A percentile compares a stretch with the other conserved stretches of the same genome.
These are phyloP conservation scores for Lagria hirta DNA, from an alignment of 2,888 invertebrate species.

Conservation along the genomic window DNA sequence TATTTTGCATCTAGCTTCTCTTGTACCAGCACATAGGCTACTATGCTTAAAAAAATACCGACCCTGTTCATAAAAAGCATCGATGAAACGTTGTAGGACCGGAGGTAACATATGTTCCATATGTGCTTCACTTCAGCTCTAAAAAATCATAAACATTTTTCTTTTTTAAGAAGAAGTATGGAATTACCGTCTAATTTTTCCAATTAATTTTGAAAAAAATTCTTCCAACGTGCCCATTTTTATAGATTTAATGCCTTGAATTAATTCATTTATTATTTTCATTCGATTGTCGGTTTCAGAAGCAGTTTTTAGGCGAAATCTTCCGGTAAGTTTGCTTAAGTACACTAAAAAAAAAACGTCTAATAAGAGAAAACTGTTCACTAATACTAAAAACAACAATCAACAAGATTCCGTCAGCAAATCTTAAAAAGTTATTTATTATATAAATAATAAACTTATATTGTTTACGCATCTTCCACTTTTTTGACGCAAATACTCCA, in stretches of 20 bases:
- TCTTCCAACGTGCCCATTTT: slow-evolving; percentile 77
- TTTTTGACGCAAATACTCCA: no score
- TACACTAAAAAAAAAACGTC: slow-evolving; percentile 62
- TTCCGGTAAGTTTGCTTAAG: slow-evolving; percentile 71
- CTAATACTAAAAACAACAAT: no score
- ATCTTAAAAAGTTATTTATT: no score
- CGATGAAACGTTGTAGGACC: slow-evolving; percentile 64
- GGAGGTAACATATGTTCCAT: slow-evolving; percentile 63
- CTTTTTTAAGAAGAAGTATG: background rate
- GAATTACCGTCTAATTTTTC: slow-evolving; percentile 11
- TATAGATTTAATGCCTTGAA: slow-evolving; percentile 69
- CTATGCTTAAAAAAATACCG: slow-evolving; percentile 78
- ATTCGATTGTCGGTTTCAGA: slow-evolving; percentile 64
- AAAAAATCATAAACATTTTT: slow-evolving; percentile 34
- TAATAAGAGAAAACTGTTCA: no score
- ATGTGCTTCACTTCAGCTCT: slow-evolving; percentile 71
- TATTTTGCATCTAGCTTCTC: slow-evolving; percentile 59
- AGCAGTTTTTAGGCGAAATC: slow-evolving; percentile 51
- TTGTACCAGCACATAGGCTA: slow-evolving; percentile 71
- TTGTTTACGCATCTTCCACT: no score
- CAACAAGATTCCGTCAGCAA: no score
- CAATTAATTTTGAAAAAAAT: slow-evolving; percentile 56
- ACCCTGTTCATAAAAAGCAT: slow-evolving; percentile 79
- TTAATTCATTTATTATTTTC: slow-evolving; percentile 68
- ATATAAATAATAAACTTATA: no score